phyloP scores from a whole-genome alignment of 2,888 invertebrate genomes.

The Bellardia pandia region DNA sequence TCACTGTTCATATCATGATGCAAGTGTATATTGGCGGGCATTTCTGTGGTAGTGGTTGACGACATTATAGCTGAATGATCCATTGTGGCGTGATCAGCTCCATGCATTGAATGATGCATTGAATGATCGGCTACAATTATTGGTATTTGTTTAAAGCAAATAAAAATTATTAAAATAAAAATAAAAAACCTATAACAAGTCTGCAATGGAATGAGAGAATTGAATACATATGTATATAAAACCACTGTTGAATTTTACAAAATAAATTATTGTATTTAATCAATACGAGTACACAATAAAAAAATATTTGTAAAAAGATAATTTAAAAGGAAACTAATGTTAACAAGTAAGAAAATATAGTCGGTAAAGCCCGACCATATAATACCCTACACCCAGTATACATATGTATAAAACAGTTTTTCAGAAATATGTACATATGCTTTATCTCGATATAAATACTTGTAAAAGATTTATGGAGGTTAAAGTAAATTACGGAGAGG shows the following conservation, averaged over 20 bases:
- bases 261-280: not conserved
- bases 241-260: constrained; percentile 13
- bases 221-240: constrained; percentile 16
- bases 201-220: constrained; percentile 60
- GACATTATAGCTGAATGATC: constrained; percentile 61
- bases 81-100: constrained; percentile 58
- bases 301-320: too few relatives aligned
- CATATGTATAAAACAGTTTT: too few relatives aligned
- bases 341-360: too few relatives aligned
- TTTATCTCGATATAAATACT: too few relatives aligned
- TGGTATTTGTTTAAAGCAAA: constrained; percentile 70
- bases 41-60: constrained; percentile 69
- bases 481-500: too few relatives aligned
- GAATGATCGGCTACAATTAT: constrained; percentile 67
- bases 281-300: too few relatives aligned
- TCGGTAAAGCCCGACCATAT: too few relatives aligned
- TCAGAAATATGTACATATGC: too few relatives aligned
- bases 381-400: too few relatives aligned
- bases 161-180: constrained; percentile 63
- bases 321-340: too few relatives aligned
- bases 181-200: constrained; percentile 55
- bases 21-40: constrained; percentile 70
- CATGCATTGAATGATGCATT: constrained; percentile 72
- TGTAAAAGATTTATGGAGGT: too few relatives aligned
- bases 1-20: constrained; percentile 71